These are phyloP conservation scores for Hedya salicella DNA, from an alignment of 2,888 invertebrate species.

Conservation along the genomic window DNA sequence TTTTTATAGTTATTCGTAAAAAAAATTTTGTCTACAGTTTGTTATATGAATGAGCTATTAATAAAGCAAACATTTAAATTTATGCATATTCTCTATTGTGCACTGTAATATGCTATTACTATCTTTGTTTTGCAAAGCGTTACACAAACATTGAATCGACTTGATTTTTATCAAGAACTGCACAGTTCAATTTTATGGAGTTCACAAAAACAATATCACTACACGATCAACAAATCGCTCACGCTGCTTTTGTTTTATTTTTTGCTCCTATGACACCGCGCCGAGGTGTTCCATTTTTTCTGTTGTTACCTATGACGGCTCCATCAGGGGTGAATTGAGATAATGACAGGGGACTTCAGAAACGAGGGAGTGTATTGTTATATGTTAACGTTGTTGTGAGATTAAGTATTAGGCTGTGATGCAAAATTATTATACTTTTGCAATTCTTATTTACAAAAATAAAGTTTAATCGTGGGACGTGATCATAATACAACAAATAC, in stretches of 20 bases:
- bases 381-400: conserved; percentile 25
- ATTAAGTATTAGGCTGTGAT: conserved; percentile 27
- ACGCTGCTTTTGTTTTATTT: conserved; percentile 50
- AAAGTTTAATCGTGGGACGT: too few species aligned
- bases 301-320: conserved; percentile 57
- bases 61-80: too few species aligned
- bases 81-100: too few species aligned
- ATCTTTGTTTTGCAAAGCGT: too few species aligned
- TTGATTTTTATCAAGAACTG: background rate
- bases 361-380: conserved; percentile 46
- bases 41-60: too few species aligned
- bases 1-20: too few species aligned
- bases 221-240: conserved; percentile 50
- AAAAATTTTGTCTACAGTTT: too few species aligned
- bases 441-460: too few species aligned
- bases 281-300: conserved; percentile 52
- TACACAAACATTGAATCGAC: background rate
- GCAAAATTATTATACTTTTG: conserved; percentile 4
- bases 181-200: conserved; percentile 12
- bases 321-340: conserved; percentile 69
- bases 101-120: too few species aligned
- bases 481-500: too few species aligned
- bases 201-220: conserved; percentile 36
- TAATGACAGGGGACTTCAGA: conserved; percentile 63
- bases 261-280: conserved; percentile 47